Percentiles rank a stretch among this genome's conserved stretches.
These are phyloP conservation scores for Hoplostethus mediterraneus DNA, from an alignment of 2,797 vertebrate genomes.

Conservation along the genomic window DNA sequence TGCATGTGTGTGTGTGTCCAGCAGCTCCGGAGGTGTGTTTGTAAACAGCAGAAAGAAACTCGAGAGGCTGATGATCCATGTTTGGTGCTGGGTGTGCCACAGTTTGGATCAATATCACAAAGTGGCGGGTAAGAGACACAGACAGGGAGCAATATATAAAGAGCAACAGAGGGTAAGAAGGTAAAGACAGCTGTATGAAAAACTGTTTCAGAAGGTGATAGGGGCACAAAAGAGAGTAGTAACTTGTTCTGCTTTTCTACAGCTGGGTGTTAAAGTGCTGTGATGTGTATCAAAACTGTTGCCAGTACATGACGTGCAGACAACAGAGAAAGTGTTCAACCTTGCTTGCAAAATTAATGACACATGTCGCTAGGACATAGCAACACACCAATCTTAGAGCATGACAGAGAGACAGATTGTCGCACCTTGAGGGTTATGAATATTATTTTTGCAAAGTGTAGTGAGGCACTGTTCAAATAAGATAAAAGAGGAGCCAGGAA, in stretches of 20 bases:
- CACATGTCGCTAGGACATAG: slow-evolving; percentile 48
- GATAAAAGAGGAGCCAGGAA: slow-evolving; percentile 24
- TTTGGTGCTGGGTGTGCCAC: slow-evolving; percentile 70
- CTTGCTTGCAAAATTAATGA: slow-evolving; percentile 68
- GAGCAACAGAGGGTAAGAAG: slow-evolving; percentile 47
- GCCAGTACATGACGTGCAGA: slow-evolving; percentile 45
- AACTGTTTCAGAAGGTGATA: slow-evolving; percentile 51
- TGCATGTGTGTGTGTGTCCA: slow-evolving; percentile 42
- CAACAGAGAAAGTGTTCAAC: slow-evolving; percentile 60
- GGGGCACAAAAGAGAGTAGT: slow-evolving; percentile 30
- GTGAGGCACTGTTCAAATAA: slow-evolving; percentile 51
- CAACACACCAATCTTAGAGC: slow-evolving; percentile 37
- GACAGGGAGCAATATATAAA: slow-evolving; percentile 42
- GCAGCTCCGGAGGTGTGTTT: slow-evolving; percentile 67
- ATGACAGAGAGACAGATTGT: slow-evolving; percentile 40
- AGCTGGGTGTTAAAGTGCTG: slow-evolving; percentile 32
- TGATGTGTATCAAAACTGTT: slow-evolving; percentile 50
- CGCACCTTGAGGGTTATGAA: slow-evolving; percentile 52
- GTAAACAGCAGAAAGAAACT: slow-evolving; percentile 78
- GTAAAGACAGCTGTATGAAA: slow-evolving; percentile 49
- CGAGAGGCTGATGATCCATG: slow-evolving; percentile 70
- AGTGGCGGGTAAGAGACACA: slow-evolving; percentile 63
- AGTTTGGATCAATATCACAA: slow-evolving; percentile 71
- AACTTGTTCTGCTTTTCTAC: slow-evolving; percentile 1
- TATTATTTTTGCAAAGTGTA: slow-evolving; percentile 43